Conservation (phyloP, 1,140 invertebrate species). For the Diabrotica undecimpunctata region DNA sequence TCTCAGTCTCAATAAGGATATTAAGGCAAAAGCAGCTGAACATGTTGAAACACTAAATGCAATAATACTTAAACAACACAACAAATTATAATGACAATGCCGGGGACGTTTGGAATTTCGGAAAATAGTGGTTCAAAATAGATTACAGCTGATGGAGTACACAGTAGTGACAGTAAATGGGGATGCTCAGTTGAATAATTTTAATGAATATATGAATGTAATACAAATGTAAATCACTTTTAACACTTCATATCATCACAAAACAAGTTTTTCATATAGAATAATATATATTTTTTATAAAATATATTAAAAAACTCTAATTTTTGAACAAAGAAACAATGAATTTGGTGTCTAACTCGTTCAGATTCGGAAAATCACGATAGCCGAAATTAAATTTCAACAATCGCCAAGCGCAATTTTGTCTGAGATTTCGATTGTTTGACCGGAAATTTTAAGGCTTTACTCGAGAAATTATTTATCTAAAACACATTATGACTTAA, state of each 20-base stretch:
- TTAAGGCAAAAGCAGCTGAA: constrained; percentile 53
- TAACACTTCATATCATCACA: not conserved
- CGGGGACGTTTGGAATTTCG: not conserved
- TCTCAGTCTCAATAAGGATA: constrained; percentile 49
- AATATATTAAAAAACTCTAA: not conserved
- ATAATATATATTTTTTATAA: not conserved
- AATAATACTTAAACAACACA: not conserved
- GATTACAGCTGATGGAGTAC: not conserved
- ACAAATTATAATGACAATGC: constrained; percentile 3
- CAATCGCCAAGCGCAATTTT: not conserved
- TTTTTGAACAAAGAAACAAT: constrained; percentile 1
- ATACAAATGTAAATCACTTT: not conserved
- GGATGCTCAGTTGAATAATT: not conserved
- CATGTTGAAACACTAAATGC: constrained; percentile 20
- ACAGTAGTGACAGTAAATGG: not conserved
- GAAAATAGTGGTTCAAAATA: not conserved
- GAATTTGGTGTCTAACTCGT: not conserved
- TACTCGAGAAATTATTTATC: no score
- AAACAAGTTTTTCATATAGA: not conserved
- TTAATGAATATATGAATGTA: not conserved
- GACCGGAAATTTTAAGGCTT: no score
- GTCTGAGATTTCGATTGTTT: not conserved
- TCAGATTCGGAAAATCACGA: not conserved
- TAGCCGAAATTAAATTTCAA: not conserved
- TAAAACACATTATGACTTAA: no score